These are phyloP conservation scores for Homarus gammarus DNA, from an alignment of 2,888 invertebrate genomes.

Conservation along the genomic window DNA sequence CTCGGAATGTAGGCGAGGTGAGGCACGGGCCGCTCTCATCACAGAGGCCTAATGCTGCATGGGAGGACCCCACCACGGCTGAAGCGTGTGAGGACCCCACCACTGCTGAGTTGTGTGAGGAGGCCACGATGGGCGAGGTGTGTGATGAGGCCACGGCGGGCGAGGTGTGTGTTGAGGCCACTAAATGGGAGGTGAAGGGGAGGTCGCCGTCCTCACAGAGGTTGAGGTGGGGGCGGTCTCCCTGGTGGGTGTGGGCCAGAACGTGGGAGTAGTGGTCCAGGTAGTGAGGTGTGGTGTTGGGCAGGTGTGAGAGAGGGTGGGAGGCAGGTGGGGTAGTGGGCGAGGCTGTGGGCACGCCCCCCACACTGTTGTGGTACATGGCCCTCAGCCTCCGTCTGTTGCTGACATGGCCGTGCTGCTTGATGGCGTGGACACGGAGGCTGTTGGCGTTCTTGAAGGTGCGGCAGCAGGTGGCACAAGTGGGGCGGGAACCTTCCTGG, in stretches of 20 bases:
- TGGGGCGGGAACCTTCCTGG: slow-evolving; percentile 51
- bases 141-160: background rate
- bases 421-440: slow-evolving; percentile 69
- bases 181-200: background rate
- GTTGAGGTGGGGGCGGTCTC: background rate
- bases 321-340: background rate
- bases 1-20: slow-evolving; percentile 50
- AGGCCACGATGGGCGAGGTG: background rate
- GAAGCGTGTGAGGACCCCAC: background rate
- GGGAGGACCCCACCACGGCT: background rate
- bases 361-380: slow-evolving; percentile 30
- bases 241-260: background rate
- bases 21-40: slow-evolving; percentile 33
- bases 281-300: background rate
- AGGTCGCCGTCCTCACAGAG: background rate
- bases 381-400: slow-evolving; percentile 34
- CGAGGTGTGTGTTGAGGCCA: background rate
- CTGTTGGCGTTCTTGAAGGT: slow-evolving; percentile 73
- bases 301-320: background rate
- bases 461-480: slow-evolving; percentile 58
- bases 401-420: slow-evolving; percentile 68
- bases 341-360: background rate
- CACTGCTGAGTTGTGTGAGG: background rate
- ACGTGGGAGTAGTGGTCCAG: slow-evolving; percentile 15
- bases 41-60: background rate